Evolutionary conservation across 2,797 vertebrate species (phyloP).

Genomic region (Sibirionetta formosa): DNA sequence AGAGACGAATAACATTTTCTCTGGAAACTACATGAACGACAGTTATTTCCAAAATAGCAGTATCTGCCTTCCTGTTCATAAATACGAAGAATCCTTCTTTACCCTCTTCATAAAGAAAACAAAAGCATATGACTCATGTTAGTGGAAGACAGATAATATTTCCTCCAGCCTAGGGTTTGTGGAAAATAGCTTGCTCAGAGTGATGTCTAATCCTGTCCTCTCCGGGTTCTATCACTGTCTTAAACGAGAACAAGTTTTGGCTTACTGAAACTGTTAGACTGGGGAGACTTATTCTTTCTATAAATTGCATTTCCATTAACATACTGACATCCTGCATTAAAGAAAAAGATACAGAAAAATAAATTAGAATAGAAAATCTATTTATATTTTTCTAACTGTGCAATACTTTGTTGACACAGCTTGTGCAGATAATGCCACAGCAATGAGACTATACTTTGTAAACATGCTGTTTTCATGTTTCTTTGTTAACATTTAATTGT

Average conservation of each 20-base stretch:
- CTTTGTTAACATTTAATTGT: background rate
- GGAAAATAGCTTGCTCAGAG: slow-evolving; percentile 54
- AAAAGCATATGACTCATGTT: background rate
- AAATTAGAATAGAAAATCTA: background rate
- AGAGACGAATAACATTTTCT: background rate
- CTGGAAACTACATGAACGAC: background rate
- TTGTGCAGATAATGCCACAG: slow-evolving; percentile 4
- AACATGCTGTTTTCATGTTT: background rate
- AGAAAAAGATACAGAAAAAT: slow-evolving; percentile 17
- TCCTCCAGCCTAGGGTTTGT: slow-evolving; percentile 13
- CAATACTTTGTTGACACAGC: slow-evolving; percentile 24
- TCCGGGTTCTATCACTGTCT: background rate
- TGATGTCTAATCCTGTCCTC: slow-evolving; percentile 9
- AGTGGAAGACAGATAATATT: slow-evolving; percentile 40
- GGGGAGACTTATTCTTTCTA: slow-evolving; percentile 4
- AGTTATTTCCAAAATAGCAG: background rate
- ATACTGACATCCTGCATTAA: background rate
- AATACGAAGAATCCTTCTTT: background rate
- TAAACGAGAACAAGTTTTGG: slow-evolving; percentile 12
- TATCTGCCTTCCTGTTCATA: background rate
- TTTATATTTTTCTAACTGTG: background rate
- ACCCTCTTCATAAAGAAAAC: background rate
- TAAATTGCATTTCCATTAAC: slow-evolving; percentile 28
- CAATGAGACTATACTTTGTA: slow-evolving; percentile 7
- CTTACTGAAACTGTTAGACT: slow-evolving; percentile 7